A percentile compares a stretch with the other conserved stretches of the same genome.
These are phyloP conservation scores for Lordiphosa collinella DNA, from an alignment of 1,140 invertebrate genomes.

Conservation along the genomic window DNA sequence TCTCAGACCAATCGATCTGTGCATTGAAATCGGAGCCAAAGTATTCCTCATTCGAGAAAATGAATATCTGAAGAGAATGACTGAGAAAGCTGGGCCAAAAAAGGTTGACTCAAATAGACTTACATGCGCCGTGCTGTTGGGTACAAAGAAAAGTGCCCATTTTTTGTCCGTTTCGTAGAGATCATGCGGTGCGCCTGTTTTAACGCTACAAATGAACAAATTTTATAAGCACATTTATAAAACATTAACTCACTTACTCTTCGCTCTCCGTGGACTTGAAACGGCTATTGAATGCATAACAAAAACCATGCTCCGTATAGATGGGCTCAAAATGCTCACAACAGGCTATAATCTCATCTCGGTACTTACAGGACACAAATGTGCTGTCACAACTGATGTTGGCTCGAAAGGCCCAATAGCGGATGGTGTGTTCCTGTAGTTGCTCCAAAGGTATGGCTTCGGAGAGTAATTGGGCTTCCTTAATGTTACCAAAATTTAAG, in stretches of 20 bases:
- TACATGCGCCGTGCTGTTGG: conserved; percentile 62
- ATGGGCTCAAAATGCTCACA: conserved; percentile 83
- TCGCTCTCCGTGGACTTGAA: conserved; percentile 75
- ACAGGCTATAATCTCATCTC: conserved; percentile 83
- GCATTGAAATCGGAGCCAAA: conserved; percentile 84
- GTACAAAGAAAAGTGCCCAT: conserved; percentile 72
- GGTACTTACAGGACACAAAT: conserved; percentile 82
- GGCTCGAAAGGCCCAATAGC: conserved; percentile 59
- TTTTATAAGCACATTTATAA: neutral
- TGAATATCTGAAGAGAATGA: conserved; percentile 80
- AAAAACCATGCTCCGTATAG: conserved; percentile 86
- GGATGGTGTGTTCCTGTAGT: conserved; percentile 47
- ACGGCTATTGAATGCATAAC: conserved; percentile 85
- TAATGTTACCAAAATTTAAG: conserved; percentile 71
- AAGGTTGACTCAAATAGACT: conserved; percentile 1
- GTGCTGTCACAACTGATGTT: conserved; percentile 57
- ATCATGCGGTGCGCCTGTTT: conserved; percentile 63
- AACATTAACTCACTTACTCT: conserved; percentile 56
- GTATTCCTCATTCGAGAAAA: conserved; percentile 85
- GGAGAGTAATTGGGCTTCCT: conserved; percentile 42
- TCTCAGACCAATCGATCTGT: conserved; percentile 84
- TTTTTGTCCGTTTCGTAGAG: conserved; percentile 79
- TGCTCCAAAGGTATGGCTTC: conserved; percentile 33
- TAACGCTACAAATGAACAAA: conserved; percentile 25
- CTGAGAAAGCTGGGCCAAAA: neutral